Percentiles rank a stretch among this genome's conserved stretches.
phyloP scores from a whole-genome alignment of 2,113 vertebrate genomes.

The Tamias sibiricus region DNA sequence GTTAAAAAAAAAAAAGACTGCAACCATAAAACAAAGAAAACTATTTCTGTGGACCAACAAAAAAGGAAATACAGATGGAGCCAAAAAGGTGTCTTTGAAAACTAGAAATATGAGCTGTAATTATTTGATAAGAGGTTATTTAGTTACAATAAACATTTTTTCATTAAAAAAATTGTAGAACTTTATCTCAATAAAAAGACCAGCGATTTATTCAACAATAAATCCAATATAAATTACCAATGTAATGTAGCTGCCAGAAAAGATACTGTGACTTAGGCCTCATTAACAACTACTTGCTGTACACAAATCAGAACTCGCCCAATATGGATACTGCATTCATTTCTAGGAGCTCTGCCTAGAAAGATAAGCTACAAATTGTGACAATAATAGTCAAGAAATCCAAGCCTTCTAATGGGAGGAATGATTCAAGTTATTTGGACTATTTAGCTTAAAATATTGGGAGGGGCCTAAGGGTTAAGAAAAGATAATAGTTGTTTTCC shows the following conservation, averaged over 20 bases:
- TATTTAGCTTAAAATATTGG: slow-evolving; percentile 34
- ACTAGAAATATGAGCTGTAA: background rate
- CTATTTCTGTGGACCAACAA: background rate
- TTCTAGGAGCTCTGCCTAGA: background rate
- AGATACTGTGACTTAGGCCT: background rate
- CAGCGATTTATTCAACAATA: background rate
- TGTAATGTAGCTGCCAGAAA: background rate
- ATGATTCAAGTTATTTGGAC: background rate
- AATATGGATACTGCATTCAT: background rate
- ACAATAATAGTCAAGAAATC: background rate
- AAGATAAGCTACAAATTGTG: background rate
- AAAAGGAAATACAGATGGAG: background rate
- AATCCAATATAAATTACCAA: background rate
- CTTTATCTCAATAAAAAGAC: background rate
- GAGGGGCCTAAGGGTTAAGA: background rate
- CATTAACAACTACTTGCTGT: background rate
- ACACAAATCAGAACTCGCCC: background rate
- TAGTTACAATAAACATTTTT: background rate
- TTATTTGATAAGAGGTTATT: background rate
- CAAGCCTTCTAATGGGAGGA: background rate
- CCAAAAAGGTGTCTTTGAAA: background rate
- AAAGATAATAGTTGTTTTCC: background rate
- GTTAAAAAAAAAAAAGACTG: background rate
- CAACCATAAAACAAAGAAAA: background rate
- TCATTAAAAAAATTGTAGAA: background rate